Conservation (phyloP, 2,797 vertebrate species). For the Cyclopterus lumpus region DNA sequence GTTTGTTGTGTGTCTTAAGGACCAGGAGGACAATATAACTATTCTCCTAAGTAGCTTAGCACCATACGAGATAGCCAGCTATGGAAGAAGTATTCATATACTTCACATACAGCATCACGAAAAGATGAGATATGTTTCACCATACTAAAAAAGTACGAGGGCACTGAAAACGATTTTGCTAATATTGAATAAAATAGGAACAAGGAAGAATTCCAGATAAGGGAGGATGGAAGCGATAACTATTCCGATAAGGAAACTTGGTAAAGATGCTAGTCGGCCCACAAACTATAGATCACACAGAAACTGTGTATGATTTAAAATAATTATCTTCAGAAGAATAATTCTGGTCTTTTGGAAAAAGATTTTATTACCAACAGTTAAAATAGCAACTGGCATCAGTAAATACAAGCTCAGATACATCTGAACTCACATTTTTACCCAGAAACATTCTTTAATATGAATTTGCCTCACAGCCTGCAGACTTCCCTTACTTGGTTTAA, state of each 20-base stretch:
- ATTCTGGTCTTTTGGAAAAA: too few species aligned
- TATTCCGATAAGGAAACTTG: background rate
- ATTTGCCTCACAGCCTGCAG: too few species aligned
- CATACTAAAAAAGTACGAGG: background rate
- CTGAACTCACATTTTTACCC: too few species aligned
- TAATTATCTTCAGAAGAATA: too few species aligned
- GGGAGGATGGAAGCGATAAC: background rate
- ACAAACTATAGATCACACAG: background rate
- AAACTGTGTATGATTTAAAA: too few species aligned
- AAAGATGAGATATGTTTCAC: background rate
- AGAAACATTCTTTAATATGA: too few species aligned
- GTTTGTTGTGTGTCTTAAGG: constrained; percentile 22
- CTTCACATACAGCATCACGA: background rate
- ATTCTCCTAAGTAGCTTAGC: background rate
- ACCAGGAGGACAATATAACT: background rate
- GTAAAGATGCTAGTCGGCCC: background rate
- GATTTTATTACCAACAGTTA: too few species aligned
- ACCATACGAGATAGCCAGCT: background rate
- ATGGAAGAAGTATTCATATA: too few species aligned
- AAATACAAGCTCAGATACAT: too few species aligned
- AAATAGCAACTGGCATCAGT: too few species aligned
- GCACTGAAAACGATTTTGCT: background rate
- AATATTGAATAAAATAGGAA: background rate
- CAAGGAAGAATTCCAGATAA: background rate
- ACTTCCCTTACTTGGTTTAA: too few species aligned